These are phyloP conservation scores for Phthorimaea operculella DNA, from an alignment of 1,140 invertebrate species.

Conservation along the genomic window DNA sequence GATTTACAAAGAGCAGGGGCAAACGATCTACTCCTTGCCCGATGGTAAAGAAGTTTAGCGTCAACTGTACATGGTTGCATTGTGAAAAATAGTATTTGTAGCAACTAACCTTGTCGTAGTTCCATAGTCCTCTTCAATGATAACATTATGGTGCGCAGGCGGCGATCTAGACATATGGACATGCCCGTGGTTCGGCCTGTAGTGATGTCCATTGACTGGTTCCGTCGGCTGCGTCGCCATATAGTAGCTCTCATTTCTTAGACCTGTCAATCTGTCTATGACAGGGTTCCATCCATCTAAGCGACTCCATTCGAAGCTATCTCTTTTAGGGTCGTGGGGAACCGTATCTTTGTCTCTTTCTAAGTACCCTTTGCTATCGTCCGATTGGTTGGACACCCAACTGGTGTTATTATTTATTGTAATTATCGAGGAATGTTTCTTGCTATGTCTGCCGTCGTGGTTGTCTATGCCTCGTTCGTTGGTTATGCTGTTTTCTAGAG, in stretches of 20 bases:
- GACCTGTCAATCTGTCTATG: slow-evolving; percentile 80
- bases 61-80: too few species aligned
- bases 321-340: slow-evolving; percentile 58
- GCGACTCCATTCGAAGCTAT: slow-evolving; percentile 65
- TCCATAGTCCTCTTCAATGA: slow-evolving; percentile 79
- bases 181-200: slow-evolving; percentile 41
- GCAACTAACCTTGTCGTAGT: slow-evolving; percentile 48
- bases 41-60: too few species aligned
- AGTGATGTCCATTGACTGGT: slow-evolving; percentile 51
- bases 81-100: too few species aligned
- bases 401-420: slow-evolving; percentile 65
- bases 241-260: slow-evolving; percentile 87
- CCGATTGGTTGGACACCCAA: slow-evolving; percentile 62
- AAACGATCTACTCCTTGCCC: too few species aligned
- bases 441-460: slow-evolving; percentile 37
- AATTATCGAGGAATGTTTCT: slow-evolving; percentile 61
- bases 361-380: slow-evolving; percentile 60
- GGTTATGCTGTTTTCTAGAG: slow-evolving; percentile 35
- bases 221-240: slow-evolving; percentile 72
- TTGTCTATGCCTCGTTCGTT: slow-evolving; percentile 35
- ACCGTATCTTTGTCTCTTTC: slow-evolving; percentile 58
- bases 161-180: slow-evolving; percentile 56
- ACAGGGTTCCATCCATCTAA: slow-evolving; percentile 74
- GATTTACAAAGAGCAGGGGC: too few species aligned
- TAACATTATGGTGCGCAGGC: slow-evolving; percentile 61